Evolutionary conservation across 2,888 invertebrate genomes (phyloP), one percentile per base, ranked within the genome.

Genomic region (Patella depressa): DNA sequence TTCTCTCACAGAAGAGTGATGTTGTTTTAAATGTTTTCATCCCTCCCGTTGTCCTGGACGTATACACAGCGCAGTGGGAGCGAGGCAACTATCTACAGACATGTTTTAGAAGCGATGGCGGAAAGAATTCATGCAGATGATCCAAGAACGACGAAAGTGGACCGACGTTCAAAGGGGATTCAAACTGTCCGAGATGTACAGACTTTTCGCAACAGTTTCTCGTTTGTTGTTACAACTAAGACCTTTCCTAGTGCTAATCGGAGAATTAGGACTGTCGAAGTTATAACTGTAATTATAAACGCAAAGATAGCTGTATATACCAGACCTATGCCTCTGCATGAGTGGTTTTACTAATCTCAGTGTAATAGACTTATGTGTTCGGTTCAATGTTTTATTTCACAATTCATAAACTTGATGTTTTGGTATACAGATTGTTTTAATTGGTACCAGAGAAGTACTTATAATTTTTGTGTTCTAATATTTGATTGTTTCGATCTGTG

Each of bases 61-160:
- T 77, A 5, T 9, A 57, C 17, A 17, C 45, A 24, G 55, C 59
- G 17, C n/a, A 15, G 15, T 76, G 77, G 79, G 55, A 73, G n/a
- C 72, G 75, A n/a, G 76, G 12, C 79, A 79, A 34, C 34, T 34
- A 34, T 5, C 5, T 5, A 4, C 34, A 34, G 4, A 34, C 7
- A 34, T 34, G 34, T 73, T 77, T 59, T 77, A 70, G 73, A 53
- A 59, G 19, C 53, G 65, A n/a, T 79, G 76, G 79, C 24, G 17
- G 17, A 70, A 57, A 54, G 73, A 74, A 29, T 79, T 71, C 19
- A 15, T 76, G n/a, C 71, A 65, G 3, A 15, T 59, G 12, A 71
- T 79, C 19, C 76, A 76, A 53, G 15, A 53, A n/a, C 24, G 79
- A 3, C 76, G 71, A 55, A 79, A 79, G 34, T 76, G 73, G 73